These are phyloP conservation scores for Neosilurus hyrtlii DNA, from an alignment of 2,797 vertebrate species.

Conservation along the genomic window DNA sequence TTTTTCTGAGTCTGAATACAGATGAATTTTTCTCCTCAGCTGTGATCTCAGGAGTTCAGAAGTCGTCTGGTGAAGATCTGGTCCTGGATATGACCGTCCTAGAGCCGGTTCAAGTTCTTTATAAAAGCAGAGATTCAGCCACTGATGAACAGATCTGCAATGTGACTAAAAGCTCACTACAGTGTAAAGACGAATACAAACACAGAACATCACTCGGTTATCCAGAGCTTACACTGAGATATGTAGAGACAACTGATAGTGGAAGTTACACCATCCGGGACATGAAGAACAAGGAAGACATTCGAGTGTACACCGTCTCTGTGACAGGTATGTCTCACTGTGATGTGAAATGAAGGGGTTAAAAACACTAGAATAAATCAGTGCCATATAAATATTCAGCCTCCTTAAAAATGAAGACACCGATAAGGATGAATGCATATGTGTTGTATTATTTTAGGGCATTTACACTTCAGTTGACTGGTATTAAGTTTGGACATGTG, in stretches of 20 bases:
- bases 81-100: background rate
- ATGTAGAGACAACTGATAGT: background rate
- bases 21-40: slow-evolving; percentile 4
- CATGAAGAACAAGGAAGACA: background rate
- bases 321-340: slow-evolving; percentile 8
- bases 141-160: background rate
- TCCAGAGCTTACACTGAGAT: background rate
- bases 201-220: background rate
- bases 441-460: too few relatives aligned
- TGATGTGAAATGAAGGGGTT: too few relatives aligned
- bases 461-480: too few relatives aligned
- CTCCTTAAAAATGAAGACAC: too few relatives aligned
- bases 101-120: background rate
- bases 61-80: background rate
- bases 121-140: background rate
- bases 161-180: background rate
- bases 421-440: too few relatives aligned
- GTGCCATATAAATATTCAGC: too few relatives aligned
- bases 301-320: background rate
- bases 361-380: too few relatives aligned
- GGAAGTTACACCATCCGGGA: slow-evolving; percentile 11
- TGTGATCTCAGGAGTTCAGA: background rate
- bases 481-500: too few relatives aligned
- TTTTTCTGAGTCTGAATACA: background rate
- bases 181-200: background rate